These are phyloP conservation scores for Orientallactaga sibirica DNA, from an alignment of 2,797 vertebrate genomes.

Conservation along the genomic window DNA sequence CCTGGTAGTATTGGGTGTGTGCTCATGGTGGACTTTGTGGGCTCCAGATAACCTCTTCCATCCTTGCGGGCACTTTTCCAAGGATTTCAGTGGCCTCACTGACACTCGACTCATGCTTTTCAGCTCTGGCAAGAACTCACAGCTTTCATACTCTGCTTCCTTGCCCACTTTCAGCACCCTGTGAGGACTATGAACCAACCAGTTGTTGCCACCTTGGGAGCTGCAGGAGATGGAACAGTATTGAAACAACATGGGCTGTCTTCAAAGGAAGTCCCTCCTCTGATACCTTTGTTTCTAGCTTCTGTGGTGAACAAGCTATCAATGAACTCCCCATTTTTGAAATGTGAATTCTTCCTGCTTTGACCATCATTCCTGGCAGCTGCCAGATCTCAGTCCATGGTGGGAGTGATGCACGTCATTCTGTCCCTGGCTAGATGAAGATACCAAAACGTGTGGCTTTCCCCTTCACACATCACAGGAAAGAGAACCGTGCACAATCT, in stretches of 20 bases:
- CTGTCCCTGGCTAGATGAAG: background rate
- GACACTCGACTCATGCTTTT: background rate
- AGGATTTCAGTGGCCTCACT: slow-evolving; percentile 50
- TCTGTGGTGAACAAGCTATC: background rate
- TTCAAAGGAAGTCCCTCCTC: background rate
- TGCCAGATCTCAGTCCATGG: background rate
- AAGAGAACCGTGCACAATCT: background rate
- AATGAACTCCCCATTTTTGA: background rate
- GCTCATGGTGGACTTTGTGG: background rate
- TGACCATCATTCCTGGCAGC: background rate
- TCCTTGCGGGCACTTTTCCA: slow-evolving; percentile 34
- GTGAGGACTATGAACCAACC: background rate
- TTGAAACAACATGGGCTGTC: background rate
- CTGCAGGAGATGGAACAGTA: background rate
- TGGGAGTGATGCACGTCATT: background rate
- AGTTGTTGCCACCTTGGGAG: background rate
- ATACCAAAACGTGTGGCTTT: background rate
- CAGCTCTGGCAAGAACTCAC: slow-evolving; percentile 54
- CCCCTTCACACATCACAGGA: background rate
- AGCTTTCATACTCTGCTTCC: slow-evolving; percentile 48
- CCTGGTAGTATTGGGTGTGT: background rate
- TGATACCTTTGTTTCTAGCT: slow-evolving; percentile 20
- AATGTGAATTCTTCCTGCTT: slow-evolving; percentile 14
- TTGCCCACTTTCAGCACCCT: background rate
- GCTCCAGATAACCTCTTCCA: background rate